Evolutionary conservation across 2,888 invertebrate species (phyloP).

Genomic region (Drosophila peninsularis): DNA sequence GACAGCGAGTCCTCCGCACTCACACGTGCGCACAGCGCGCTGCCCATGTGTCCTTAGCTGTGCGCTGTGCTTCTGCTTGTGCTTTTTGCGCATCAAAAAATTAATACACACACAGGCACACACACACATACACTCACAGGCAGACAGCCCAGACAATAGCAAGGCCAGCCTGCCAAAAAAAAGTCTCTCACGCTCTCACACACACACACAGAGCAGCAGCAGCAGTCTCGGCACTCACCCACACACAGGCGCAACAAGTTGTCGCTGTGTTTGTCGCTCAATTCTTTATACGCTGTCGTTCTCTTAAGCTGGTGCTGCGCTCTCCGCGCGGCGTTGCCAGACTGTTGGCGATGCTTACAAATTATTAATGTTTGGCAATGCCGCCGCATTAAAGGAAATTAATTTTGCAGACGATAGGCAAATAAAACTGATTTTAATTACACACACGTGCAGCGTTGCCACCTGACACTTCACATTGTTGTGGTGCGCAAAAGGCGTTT

Average conservation of each 20-base stretch:
- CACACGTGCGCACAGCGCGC: slow-evolving; percentile 16
- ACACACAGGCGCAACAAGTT: slow-evolving; percentile 72
- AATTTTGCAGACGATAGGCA: neutral
- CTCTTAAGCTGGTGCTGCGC: slow-evolving; percentile 35
- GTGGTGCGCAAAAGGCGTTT: slow-evolving; percentile 65
- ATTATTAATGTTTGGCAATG: slow-evolving; percentile 20
- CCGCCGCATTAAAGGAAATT: slow-evolving; percentile 19
- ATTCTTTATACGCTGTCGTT: neutral
- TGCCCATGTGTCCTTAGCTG: slow-evolving; percentile 67
- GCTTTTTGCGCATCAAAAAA: slow-evolving; percentile 69
- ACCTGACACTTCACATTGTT: slow-evolving; percentile 27
- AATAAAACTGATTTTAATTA: neutral
- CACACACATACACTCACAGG: slow-evolving; percentile 20
- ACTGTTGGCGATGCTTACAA: slow-evolving; percentile 36
- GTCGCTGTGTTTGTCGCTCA: slow-evolving; percentile 53
- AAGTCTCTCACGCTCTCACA: slow-evolving; percentile 23
- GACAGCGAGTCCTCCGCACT: slow-evolving; percentile 51
- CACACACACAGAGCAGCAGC: neutral
- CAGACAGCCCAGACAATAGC: slow-evolving; percentile 37
- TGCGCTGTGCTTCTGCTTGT: slow-evolving; percentile 37
- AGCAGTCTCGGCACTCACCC: neutral
- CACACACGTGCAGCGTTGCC: slow-evolving; percentile 60
- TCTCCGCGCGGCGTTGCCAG: slow-evolving; percentile 66
- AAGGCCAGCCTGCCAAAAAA: slow-evolving; percentile 55
- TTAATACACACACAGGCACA: slow-evolving; percentile 28